Conservation (phyloP, 23 tunicate species). For the Halocynthia aurantium region DNA sequence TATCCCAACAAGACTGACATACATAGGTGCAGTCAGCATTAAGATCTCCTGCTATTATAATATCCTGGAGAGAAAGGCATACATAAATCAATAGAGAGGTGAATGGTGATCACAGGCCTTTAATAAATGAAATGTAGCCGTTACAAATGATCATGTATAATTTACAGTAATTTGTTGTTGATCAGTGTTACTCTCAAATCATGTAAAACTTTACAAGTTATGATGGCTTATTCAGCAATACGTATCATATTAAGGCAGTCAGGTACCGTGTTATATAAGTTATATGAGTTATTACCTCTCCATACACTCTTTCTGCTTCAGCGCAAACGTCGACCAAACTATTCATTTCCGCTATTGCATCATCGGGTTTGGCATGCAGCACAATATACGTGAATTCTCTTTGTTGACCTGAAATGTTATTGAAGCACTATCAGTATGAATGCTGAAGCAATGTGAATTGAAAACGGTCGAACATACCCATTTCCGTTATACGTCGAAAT, state of each 20-base stretch:
- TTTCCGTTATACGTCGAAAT: conserved; percentile 20
- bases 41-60: conserved; percentile 69
- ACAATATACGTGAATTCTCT: conserved; percentile 46
- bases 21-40: conserved; percentile 85
- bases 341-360: conserved; percentile 60
- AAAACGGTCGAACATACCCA: not conserved
- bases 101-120: too few species aligned
- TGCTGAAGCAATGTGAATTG: not conserved
- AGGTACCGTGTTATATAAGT: too few species aligned
- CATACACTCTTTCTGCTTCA: conserved; percentile 22
- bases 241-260: too few species aligned
- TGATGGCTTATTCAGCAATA: too few species aligned
- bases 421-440: not conserved
- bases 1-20: conserved; percentile 37
- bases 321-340: conserved; percentile 38
- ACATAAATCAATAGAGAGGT: too few species aligned
- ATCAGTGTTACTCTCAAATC: not conserved
- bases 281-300: conserved; percentile 21
- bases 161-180: not conserved
- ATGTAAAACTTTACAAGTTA: not conserved
- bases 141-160: too few species aligned
- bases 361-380: conserved; percentile 55
- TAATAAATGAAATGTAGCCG: too few species aligned
- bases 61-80: conserved; percentile 21
- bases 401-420: conserved; percentile 17